Conservation (phyloP, 2,888 invertebrate genomes). For the Allacma fusca region DNA sequence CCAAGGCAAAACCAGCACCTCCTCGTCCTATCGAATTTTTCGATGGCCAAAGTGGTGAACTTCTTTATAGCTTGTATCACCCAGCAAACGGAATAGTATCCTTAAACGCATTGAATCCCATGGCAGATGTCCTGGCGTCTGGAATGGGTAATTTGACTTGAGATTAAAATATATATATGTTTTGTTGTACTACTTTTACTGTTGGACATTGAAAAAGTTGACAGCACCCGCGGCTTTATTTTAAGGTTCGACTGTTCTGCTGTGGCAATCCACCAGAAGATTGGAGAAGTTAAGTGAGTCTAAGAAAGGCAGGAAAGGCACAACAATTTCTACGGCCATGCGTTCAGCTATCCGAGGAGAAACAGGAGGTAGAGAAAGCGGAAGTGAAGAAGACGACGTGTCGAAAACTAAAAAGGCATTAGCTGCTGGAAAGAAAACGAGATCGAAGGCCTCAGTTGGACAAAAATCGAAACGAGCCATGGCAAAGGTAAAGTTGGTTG, state of each 20-base stretch:
- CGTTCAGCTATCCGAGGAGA: not conserved
- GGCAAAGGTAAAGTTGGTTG: too few species aligned
- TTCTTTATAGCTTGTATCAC: constrained; percentile 49
- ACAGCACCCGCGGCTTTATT: not conserved
- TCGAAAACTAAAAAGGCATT: not conserved
- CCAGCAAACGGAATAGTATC: constrained; percentile 54
- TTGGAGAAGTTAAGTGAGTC: constrained; percentile 27
- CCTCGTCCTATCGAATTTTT: constrained; percentile 52
- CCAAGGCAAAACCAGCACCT: not conserved
- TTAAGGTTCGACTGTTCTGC: constrained; percentile 46
- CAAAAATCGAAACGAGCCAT: too few species aligned
- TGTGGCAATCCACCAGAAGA: constrained; percentile 41
- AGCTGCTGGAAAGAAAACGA: not conserved
- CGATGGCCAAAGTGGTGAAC: constrained; percentile 53
- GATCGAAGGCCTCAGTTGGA: not conserved
- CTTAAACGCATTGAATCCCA: constrained; percentile 53
- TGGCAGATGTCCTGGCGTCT: constrained; percentile 58
- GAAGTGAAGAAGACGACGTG: not conserved
- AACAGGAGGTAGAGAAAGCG: not conserved
- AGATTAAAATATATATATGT: too few species aligned
- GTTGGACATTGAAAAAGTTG: not conserved
- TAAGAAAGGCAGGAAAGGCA: not conserved
- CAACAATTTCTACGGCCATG: not conserved
- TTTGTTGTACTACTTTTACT: not conserved
- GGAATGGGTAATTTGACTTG: constrained; percentile 52